These are phyloP conservation scores for Sarcophaga rosellei DNA, from an alignment of 2,888 invertebrate species.

Conservation along the genomic window DNA sequence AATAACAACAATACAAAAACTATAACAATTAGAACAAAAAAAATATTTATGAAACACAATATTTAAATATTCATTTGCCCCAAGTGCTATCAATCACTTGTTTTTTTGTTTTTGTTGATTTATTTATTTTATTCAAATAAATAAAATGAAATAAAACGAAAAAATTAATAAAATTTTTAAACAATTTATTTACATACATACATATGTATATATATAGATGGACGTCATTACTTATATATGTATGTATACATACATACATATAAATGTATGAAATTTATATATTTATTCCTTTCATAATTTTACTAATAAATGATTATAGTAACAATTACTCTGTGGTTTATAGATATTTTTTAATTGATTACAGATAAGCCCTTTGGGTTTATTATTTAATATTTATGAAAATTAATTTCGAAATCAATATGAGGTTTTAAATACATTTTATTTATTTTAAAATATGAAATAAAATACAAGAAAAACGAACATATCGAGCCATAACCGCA, in stretches of 20 bases:
- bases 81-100: neutral
- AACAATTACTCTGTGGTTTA: too few species aligned
- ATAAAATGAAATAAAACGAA: neutral
- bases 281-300: neutral
- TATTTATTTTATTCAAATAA: neutral
- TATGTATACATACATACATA: neutral
- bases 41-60: neutral
- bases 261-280: neutral
- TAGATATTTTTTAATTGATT: too few species aligned
- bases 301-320: too few species aligned
- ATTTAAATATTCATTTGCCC: neutral
- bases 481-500: too few species aligned
- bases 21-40: too few species aligned
- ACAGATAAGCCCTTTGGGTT: too few species aligned
- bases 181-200: neutral
- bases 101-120: neutral
- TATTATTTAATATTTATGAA: too few species aligned
- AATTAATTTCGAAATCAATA: too few species aligned
- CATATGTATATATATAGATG: too few species aligned
- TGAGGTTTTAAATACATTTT: too few species aligned
- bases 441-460: too few species aligned
- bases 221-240: neutral
- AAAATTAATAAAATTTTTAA: neutral
- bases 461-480: too few species aligned
- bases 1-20: neutral